Percentiles rank a stretch among this genome's conserved stretches.
Evolutionary conservation across 2,797 vertebrate species (phyloP).

Genomic region (Euthynnus affinis): DNA sequence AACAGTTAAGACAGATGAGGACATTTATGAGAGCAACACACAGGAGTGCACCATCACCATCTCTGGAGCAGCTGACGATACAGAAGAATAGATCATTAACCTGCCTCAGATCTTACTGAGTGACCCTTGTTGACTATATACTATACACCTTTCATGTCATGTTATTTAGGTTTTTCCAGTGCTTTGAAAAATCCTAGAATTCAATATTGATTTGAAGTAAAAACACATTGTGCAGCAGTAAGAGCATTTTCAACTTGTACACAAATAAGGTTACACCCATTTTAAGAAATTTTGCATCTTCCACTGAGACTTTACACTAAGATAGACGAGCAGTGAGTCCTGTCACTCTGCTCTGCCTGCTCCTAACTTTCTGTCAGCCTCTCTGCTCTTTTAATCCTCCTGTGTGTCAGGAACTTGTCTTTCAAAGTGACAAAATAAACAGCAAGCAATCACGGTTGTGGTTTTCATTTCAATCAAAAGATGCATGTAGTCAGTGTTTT

Average conservation of each 20-base stretch:
- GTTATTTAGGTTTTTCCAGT: neutral
- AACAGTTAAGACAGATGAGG: conserved; percentile 86
- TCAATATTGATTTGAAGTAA: neutral
- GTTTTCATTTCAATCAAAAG: conserved; percentile 37
- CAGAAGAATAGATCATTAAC: conserved; percentile 66
- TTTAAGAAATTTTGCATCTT: conserved; percentile 2
- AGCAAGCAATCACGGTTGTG: conserved; percentile 48
- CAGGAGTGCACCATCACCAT: conserved; percentile 83
- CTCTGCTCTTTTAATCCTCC: conserved; percentile 52
- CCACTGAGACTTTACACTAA: neutral
- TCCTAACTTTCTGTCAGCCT: conserved; percentile 39
- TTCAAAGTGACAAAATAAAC: conserved; percentile 65
- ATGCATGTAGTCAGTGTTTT: neutral
- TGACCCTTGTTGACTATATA: neutral
- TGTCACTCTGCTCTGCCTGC: conserved; percentile 32
- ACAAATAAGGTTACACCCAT: neutral
- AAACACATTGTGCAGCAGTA: neutral
- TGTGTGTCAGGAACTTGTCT: conserved; percentile 35
- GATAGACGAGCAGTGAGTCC: conserved; percentile 5
- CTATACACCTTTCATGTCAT: neutral
- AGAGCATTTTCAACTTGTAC: neutral
- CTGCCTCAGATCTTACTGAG: neutral
- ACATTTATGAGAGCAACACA: conserved; percentile 78
- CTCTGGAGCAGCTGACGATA: conserved; percentile 80
- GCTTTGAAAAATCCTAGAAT: neutral